Base-by-base conservation (phyloP, 2,888 invertebrate genomes). In the Hyalella azteca region DNA sequence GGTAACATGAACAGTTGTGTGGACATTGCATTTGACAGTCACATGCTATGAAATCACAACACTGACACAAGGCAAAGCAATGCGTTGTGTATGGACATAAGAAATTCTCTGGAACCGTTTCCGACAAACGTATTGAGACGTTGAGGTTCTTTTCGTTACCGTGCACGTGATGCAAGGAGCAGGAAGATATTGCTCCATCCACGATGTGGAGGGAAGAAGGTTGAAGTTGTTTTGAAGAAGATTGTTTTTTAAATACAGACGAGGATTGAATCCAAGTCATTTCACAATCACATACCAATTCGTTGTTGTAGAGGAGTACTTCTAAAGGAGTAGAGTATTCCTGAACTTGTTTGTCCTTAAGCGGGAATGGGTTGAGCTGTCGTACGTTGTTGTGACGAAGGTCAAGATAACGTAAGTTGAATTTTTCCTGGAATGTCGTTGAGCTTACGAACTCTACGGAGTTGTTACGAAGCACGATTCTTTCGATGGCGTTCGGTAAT, bases 11-110 rank as follows among this genome's bases (percentile, higher is more conserved):
- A 90, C 97, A 97, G 88, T 95, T 95, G 75, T 91, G 91, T 75
- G 97, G 97, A 88, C 97, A 97, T 85, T 94, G 95, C 94, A 96
- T 96, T 90, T 96, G 95, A 90, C 97, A 97, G 89, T 97, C 97
- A 90, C 97, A 97, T 79, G 95, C 95, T 88, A 96, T 96, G 89
- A 95, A 97, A 88, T 96, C 96, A 89, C 97, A 97, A 89, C 97
- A 97, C 87, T 95, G 95, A 87, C 97, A 97, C 84, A 95, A 90
- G 15, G 96, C 94, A 88, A 96, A 96, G 89, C 97, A 97, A 88
- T 96, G 95, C 54, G 94, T 93, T 89, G 93, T 93, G 89, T 97
- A 97, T 83, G 93, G 92, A 90, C 96, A 97, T 86, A 96, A 91
- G 89, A 96, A 96, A 88, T 96, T 81, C 29, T 78, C 82, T 4